Conservation (phyloP, 2,113 vertebrate genomes). For the Onychorhynchus coronatus region DNA sequence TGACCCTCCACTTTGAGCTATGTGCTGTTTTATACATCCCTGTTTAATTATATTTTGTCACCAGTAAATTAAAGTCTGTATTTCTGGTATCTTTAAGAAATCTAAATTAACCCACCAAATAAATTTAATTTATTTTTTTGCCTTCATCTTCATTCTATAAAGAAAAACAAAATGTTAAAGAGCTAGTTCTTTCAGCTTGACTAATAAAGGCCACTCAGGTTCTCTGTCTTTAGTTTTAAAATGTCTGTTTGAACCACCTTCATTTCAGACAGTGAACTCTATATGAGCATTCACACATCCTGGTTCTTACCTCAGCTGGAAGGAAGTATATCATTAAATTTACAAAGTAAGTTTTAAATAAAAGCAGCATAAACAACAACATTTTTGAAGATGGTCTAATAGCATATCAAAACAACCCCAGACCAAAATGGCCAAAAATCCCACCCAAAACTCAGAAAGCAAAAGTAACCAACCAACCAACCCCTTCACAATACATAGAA, state of each 20-base stretch:
- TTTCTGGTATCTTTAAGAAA: not conserved
- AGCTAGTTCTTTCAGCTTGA: not conserved
- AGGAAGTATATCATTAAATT: not conserved
- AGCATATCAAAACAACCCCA: not conserved
- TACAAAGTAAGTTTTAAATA: not conserved
- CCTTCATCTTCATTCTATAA: not conserved
- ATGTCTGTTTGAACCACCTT: not conserved
- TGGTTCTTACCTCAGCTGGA: not conserved
- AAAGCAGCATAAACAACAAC: not conserved
- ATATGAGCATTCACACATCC: not conserved
- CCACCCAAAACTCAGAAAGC: accelerated
- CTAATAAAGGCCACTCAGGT: not conserved
- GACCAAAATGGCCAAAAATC: accelerated
- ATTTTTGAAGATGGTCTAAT: not conserved
- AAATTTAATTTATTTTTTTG: not conserved
- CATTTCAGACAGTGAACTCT: not conserved
- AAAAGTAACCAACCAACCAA: not conserved
- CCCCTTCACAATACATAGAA: accelerated
- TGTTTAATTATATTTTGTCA: not conserved
- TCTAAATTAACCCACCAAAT: not conserved
- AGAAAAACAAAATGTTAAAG: not conserved
- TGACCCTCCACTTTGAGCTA: not conserved
- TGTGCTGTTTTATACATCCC: not conserved
- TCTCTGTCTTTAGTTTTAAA: not conserved
- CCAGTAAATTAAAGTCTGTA: not conserved